phyloP scores from a whole-genome alignment of 1,140 invertebrate species.

The Lordiphosa stackelbergi region DNA sequence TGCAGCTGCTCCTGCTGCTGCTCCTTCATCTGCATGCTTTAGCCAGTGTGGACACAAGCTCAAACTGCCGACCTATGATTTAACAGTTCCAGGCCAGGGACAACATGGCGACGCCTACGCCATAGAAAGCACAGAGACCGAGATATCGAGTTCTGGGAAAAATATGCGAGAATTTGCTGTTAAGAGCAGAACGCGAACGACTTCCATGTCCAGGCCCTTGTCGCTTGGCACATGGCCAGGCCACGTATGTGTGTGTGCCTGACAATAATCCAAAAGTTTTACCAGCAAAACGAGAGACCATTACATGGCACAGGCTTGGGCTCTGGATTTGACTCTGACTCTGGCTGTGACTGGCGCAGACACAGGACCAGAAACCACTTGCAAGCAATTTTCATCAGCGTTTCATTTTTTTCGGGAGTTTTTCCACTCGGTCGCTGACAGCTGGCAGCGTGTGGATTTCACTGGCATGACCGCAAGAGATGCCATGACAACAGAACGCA shows the following conservation, averaged over 20 bases:
- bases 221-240: slow-evolving; percentile 56
- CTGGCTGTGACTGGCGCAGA: slow-evolving; percentile 25
- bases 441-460: slow-evolving; percentile 52
- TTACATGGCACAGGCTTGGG: slow-evolving; percentile 54
- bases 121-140: slow-evolving; percentile 20
- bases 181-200: slow-evolving; percentile 60
- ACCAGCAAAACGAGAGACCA: slow-evolving; percentile 73
- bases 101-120: slow-evolving; percentile 67
- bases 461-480: slow-evolving; percentile 45
- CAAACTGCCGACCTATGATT: slow-evolving; percentile 27
- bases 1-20: slow-evolving; percentile 31
- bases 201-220: slow-evolving; percentile 44
- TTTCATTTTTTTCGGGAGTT: slow-evolving; percentile 22
- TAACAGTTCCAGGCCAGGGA: slow-evolving; percentile 56
- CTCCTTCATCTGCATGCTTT: slow-evolving; percentile 36
- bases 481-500: slow-evolving; percentile 35
- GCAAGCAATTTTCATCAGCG: slow-evolving; percentile 72
- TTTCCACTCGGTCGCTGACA: slow-evolving; percentile 56
- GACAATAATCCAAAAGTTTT: slow-evolving; percentile 75
- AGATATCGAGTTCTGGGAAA: slow-evolving; percentile 36
- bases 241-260: slow-evolving; percentile 37
- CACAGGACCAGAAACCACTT: slow-evolving; percentile 71
- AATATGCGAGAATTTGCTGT: slow-evolving; percentile 70
- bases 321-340: slow-evolving; percentile 15
- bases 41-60: slow-evolving; percentile 7